These are phyloP conservation scores for Hassar affinis DNA, from an alignment of 2,113 vertebrate species.

Conservation along the genomic window DNA sequence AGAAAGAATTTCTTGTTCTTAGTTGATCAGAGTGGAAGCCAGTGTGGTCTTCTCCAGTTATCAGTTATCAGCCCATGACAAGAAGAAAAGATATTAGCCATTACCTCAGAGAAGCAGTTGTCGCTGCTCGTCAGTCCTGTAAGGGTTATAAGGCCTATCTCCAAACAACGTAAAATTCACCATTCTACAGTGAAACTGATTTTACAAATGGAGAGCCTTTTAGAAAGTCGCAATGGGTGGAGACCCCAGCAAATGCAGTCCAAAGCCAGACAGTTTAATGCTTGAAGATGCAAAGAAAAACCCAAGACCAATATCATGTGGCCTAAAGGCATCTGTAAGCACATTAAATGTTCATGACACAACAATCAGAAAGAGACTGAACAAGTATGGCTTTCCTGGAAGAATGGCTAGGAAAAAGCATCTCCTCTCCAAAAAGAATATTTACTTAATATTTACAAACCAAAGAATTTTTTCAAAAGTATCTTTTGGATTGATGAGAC, in stretches of 20 bases:
- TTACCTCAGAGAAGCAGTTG: neutral
- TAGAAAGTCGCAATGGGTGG: neutral
- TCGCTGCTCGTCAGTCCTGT: neutral
- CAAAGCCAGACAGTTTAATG: neutral
- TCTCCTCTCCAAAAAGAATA: neutral
- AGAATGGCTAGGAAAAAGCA: neutral
- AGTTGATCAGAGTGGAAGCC: neutral
- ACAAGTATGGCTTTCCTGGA: neutral
- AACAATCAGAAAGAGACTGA: neutral
- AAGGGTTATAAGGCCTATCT: neutral
- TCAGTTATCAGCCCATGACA: too few relatives aligned
- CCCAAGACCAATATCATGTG: neutral
- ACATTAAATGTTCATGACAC: neutral
- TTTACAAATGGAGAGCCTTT: neutral
- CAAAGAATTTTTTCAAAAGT: neutral
- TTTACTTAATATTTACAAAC: neutral
- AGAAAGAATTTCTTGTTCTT: too few relatives aligned
- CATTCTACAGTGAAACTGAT: neutral
- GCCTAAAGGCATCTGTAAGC: neutral
- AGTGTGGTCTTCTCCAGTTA: neutral
- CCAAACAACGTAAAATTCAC: neutral
- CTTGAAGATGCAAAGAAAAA: neutral
- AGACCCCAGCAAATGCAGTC: neutral
- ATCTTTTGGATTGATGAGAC: neutral
- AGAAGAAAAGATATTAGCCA: neutral